Evolutionary conservation across 2,888 invertebrate genomes (phyloP).

Genomic region (Notodonta ziczac): DNA sequence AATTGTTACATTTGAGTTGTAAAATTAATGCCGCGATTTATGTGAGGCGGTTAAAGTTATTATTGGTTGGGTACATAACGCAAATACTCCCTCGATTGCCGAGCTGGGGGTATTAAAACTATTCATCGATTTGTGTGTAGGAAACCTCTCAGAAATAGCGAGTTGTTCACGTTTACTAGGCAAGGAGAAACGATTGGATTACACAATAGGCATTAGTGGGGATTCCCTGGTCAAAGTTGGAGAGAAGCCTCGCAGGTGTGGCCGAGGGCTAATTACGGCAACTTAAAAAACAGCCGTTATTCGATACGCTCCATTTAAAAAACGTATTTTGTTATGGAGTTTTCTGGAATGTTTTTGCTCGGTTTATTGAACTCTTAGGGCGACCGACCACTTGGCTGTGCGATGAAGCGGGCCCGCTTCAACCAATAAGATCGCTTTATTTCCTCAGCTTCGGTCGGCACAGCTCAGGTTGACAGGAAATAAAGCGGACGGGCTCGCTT

Average conservation of each 20-base stretch:
- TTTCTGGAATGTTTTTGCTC: slow-evolving; percentile 7
- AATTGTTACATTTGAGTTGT: slow-evolving; percentile 82
- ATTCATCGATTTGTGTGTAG: slow-evolving; percentile 39
- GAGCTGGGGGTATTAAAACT: slow-evolving; percentile 33
- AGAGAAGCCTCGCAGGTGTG: slow-evolving; percentile 71
- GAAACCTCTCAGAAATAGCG: slow-evolving; percentile 66
- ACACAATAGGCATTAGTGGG: slow-evolving; percentile 66
- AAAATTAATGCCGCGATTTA: slow-evolving; percentile 81
- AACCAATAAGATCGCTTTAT: too few relatives aligned
- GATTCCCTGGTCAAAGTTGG: slow-evolving; percentile 79
- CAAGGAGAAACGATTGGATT: slow-evolving; percentile 63
- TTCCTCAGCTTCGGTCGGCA: too few relatives aligned
- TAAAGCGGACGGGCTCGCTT: too few relatives aligned
- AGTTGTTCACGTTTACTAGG: slow-evolving; percentile 53
- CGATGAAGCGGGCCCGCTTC: too few relatives aligned
- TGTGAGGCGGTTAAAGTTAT: slow-evolving; percentile 61
- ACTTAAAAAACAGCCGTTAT: slow-evolving; percentile 48
- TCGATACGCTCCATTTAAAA: slow-evolving; percentile 43
- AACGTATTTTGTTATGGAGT: slow-evolving; percentile 18
- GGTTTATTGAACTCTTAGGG: too few relatives aligned
- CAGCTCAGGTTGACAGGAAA: too few relatives aligned
- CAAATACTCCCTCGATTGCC: slow-evolving; percentile 28
- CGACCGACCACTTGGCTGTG: too few relatives aligned
- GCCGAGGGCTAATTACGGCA: slow-evolving; percentile 66
- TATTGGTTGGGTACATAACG: slow-evolving; percentile 44